Evolutionary conservation across 2,888 invertebrate species (phyloP), one percentile per base, ranked within the genome.

Genomic region (Thyatira batis): DNA sequence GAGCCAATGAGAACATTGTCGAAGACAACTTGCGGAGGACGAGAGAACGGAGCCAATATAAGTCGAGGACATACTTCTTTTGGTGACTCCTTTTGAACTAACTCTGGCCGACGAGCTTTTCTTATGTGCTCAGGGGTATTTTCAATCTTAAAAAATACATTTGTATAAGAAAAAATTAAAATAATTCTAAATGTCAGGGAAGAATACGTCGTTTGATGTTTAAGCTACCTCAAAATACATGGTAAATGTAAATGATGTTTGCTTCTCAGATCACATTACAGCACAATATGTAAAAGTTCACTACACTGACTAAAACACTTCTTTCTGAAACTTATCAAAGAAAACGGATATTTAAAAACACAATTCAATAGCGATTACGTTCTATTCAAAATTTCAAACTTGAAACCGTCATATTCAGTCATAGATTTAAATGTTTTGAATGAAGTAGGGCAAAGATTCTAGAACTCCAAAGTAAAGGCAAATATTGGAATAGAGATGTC

Each of bases 11-110:
- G 83, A 53, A 95, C 93, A 88, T 95, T 92, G 60, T 95, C 94
- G 71, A 95, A 95, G n/a, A 93, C 89, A 17, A 95, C 92, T 85
- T 94, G 94, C 2, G 95, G 94, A 65, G 93, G 93, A 53, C 92
- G 85, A n/a, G 94, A 92, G 82, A 95, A 95, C 1, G 95, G 95
- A 10, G 94, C 95, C 67, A 95, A 86, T 45, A 93, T 80, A 11
- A 95, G 89, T 45, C 90, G 80, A 27, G 92, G 89, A 20, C 84
- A 78, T 76, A 93, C 92, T 63, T 93, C 92, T 52, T 84, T 82
- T 1, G 88, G 84, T 10, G 75, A 73, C 23, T 74, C 73, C 39
- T 80, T 76, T 8, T 71, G 61, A 0, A 67, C 79, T 68, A 82
- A 64, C 81, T 88, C 66, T 61, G 79, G 57, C 65, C 83, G 82